Percentiles rank a stretch among this genome's conserved stretches.
These are phyloP conservation scores for Labrus mixtus DNA, from an alignment of 2,113 vertebrate genomes.

Conservation along the genomic window DNA sequence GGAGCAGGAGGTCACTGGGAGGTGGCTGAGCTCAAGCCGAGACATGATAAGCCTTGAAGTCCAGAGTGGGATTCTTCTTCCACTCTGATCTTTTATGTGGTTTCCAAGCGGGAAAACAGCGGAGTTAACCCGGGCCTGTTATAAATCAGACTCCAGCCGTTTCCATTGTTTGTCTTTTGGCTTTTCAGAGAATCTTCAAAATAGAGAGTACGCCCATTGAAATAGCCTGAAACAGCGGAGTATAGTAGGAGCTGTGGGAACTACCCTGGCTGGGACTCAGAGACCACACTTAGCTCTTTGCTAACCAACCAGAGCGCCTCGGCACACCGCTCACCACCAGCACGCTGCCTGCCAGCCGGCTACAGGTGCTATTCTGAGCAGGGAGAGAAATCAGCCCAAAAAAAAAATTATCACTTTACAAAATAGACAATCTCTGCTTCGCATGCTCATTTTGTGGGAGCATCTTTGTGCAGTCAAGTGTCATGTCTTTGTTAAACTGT, in stretches of 20 bases:
- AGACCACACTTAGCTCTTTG: slow-evolving; percentile 59
- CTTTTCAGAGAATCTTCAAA: slow-evolving; percentile 63
- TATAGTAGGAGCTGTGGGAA: slow-evolving; percentile 59
- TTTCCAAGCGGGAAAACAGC: slow-evolving; percentile 44
- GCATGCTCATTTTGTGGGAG: neutral
- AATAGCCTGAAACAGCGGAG: slow-evolving; percentile 36
- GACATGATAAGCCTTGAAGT: slow-evolving; percentile 55
- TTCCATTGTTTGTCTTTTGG: slow-evolving; percentile 57
- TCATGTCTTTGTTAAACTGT: neutral
- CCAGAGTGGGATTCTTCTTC: slow-evolving; percentile 51
- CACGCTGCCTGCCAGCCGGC: slow-evolving; percentile 48
- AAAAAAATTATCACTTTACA: slow-evolving; percentile 62
- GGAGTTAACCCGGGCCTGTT: slow-evolving; percentile 44
- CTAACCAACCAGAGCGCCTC: slow-evolving; percentile 55
- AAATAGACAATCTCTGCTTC: slow-evolving; percentile 5
- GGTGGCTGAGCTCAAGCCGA: slow-evolving; percentile 46
- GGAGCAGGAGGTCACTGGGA: slow-evolving; percentile 53
- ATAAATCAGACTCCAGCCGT: slow-evolving; percentile 44
- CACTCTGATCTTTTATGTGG: slow-evolving; percentile 57
- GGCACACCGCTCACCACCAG: slow-evolving; percentile 45
- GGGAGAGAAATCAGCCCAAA: slow-evolving; percentile 60
- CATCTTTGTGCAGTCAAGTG: neutral
- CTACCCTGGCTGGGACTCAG: slow-evolving; percentile 68
- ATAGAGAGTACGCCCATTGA: slow-evolving; percentile 59
- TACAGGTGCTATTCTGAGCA: slow-evolving; percentile 74